Conservation (phyloP, 2,113 vertebrate species). For the Brachyistius frenatus region DNA sequence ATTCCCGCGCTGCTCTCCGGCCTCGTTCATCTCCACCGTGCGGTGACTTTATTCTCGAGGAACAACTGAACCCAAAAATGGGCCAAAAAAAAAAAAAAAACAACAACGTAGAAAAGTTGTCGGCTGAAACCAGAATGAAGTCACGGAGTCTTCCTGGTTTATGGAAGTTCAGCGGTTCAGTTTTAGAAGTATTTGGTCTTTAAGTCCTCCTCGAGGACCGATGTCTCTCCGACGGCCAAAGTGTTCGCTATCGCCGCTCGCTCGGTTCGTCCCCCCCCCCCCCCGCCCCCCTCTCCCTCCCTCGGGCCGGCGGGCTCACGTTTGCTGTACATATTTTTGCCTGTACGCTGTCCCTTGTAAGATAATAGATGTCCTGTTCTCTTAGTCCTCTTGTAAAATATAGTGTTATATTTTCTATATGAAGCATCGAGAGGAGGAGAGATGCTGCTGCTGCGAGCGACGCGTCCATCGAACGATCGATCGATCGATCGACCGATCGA, state of each 20-base stretch:
- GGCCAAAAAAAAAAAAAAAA: too few species aligned
- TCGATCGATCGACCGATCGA: not conserved
- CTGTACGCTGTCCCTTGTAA: constrained; percentile 76
- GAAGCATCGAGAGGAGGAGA: constrained; percentile 64
- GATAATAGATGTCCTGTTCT: constrained; percentile 87
- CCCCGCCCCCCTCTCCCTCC: not conserved
- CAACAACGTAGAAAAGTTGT: too few species aligned
- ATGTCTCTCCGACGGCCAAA: not conserved
- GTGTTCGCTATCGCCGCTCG: constrained; percentile 25
- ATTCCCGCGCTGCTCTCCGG: too few species aligned
- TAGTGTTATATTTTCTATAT: constrained; percentile 83
- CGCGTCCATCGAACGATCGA: constrained; percentile 21
- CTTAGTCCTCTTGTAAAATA: constrained; percentile 80
- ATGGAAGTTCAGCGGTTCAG: too few species aligned
- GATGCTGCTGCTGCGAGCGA: constrained; percentile 61
- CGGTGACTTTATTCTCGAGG: too few species aligned
- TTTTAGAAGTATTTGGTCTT: too few species aligned
- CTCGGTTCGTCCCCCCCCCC: too few species aligned
- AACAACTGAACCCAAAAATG: too few species aligned
- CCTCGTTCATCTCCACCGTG: too few species aligned
- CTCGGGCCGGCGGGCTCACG: constrained; percentile 77
- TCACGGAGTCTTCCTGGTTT: too few species aligned
- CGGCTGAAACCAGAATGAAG: too few species aligned
- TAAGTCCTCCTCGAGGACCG: too few species aligned
- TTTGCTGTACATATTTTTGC: constrained; percentile 83